These are phyloP conservation scores for Sarcophaga carnaria DNA, from an alignment of 2,888 invertebrate genomes.

Conservation along the genomic window DNA sequence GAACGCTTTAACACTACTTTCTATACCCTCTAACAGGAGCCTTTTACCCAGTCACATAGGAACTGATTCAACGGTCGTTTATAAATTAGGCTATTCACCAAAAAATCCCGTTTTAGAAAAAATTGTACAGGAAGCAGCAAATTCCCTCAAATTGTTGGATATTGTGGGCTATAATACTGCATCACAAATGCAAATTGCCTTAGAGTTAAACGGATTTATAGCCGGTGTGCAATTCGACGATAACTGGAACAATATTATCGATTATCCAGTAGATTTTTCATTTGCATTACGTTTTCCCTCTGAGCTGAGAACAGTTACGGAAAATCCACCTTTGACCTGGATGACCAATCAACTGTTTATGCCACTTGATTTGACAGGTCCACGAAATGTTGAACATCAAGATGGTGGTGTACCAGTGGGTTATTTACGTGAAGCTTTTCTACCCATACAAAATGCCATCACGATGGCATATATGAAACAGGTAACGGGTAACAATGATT, in stretches of 20 bases:
- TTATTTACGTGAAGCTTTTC: slow-evolving; percentile 85
- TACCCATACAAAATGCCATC: slow-evolving; percentile 85
- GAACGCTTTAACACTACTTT: too few relatives aligned
- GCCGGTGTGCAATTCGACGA: slow-evolving; percentile 86
- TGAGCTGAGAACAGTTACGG: slow-evolving; percentile 82
- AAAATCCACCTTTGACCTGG: slow-evolving; percentile 83
- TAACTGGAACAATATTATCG: slow-evolving; percentile 74
- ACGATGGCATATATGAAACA: slow-evolving; percentile 80
- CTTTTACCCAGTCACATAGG: too few relatives aligned
- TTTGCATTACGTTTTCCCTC: slow-evolving; percentile 86
- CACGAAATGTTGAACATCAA: slow-evolving; percentile 83
- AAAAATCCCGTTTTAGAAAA: slow-evolving; percentile 78
- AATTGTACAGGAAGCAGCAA: slow-evolving; percentile 77
- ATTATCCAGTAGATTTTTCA: slow-evolving; percentile 82
- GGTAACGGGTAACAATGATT: slow-evolving; percentile 44
- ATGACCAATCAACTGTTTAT: slow-evolving; percentile 86
- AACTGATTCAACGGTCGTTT: slow-evolving; percentile 29
- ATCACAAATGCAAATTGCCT: slow-evolving; percentile 67
- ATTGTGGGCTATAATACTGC: slow-evolving; percentile 68
- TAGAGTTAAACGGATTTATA: slow-evolving; percentile 66
- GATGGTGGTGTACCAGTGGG: slow-evolving; percentile 86
- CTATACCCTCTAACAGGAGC: too few relatives aligned
- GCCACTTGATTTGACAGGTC: slow-evolving; percentile 86
- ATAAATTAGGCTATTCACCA: slow-evolving; percentile 83
- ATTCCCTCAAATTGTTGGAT: slow-evolving; percentile 66